Percentiles rank a stretch among this genome's conserved stretches.
Evolutionary conservation across 2,888 invertebrate genomes (phyloP).

Genomic region (Catotricha subobsoleta): DNA sequence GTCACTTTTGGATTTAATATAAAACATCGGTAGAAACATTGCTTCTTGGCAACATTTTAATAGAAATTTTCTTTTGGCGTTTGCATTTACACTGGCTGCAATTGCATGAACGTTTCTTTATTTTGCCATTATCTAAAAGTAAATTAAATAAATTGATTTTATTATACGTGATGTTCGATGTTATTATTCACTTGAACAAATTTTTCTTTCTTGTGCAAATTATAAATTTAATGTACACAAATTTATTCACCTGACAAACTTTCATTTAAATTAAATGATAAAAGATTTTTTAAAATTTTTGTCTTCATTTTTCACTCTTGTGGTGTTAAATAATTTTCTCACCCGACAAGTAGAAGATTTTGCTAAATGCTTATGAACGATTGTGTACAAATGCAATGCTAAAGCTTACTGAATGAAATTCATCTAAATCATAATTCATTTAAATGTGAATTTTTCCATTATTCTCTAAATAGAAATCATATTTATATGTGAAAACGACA

Average conservation of each 20-base stretch:
- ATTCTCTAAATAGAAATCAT: too few species aligned
- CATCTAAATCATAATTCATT: too few species aligned
- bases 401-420: too few species aligned
- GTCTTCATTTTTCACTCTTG: conserved; percentile 2
- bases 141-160: neutral
- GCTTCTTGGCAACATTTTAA: neutral
- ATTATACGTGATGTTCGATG: too few species aligned
- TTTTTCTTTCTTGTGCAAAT: neutral
- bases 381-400: too few species aligned
- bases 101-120: conserved; percentile 7
- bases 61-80: conserved; percentile 1
- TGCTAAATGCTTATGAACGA: too few species aligned
- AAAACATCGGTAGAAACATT: conserved; percentile 5
- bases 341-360: too few species aligned
- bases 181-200: too few species aligned
- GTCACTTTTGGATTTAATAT: neutral
- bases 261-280: neutral
- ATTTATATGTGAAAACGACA: too few species aligned
- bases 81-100: conserved; percentile 7
- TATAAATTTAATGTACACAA: neutral
- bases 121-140: neutral
- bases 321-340: too few species aligned
- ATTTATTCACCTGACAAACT: neutral
- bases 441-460: too few species aligned
- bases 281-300: neutral